phyloP scores from a whole-genome alignment of 1,140 invertebrate species.

The Philotrypesis tridentata region DNA sequence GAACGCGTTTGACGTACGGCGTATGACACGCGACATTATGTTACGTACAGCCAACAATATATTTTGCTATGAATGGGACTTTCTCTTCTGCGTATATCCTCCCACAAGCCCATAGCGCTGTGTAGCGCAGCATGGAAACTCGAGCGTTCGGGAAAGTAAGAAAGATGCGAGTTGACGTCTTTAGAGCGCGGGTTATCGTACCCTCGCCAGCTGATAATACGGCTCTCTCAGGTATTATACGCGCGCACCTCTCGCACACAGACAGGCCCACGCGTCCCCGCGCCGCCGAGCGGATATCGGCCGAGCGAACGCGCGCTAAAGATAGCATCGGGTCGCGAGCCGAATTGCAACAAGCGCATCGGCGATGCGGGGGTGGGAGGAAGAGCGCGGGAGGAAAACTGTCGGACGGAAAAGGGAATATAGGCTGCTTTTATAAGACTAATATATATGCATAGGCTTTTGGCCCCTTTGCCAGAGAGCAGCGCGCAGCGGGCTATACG shows the following conservation, averaged over 20 bases:
- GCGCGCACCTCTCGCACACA: too few species aligned
- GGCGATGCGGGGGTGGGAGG: background rate
- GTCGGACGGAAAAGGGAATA: background rate
- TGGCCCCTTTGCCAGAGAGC: background rate
- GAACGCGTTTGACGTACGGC: too few species aligned
- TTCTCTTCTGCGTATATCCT: background rate
- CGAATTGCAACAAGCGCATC: background rate
- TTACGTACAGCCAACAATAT: background rate
- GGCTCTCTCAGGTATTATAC: background rate
- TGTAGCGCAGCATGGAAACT: background rate
- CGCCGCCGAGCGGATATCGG: background rate
- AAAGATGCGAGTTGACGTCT: background rate
- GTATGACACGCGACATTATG: background rate
- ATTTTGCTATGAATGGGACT: background rate
- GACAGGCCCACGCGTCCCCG: background rate
- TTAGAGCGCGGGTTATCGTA: background rate
- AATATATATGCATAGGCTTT: constrained; percentile 21
- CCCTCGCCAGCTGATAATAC: background rate
- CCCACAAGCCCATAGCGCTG: background rate
- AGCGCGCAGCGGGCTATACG: background rate
- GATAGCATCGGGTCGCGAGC: background rate
- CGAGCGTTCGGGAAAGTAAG: background rate
- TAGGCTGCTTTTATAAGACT: constrained; percentile 4
- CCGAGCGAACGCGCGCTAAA: background rate
- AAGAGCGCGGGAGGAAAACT: background rate